Evolutionary conservation across 1,140 invertebrate species (phyloP).

Genomic region (Dryas iulia): DNA sequence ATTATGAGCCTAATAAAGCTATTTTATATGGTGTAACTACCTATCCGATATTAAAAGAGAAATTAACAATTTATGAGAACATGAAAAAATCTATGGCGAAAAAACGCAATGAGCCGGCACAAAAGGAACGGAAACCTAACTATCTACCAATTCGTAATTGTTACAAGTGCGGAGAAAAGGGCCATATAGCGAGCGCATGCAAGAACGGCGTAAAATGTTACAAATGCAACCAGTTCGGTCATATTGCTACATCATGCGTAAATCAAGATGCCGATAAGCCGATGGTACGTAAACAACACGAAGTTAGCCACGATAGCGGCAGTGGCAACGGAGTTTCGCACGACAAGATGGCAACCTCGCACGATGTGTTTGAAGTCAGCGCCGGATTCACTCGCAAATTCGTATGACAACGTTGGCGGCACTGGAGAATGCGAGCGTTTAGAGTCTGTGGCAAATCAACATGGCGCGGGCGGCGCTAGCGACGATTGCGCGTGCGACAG

Average conservation of each 20-base stretch:
- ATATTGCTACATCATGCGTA: background rate
- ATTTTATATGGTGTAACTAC: too few relatives aligned
- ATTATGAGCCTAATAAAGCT: too few relatives aligned
- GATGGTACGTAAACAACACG: background rate
- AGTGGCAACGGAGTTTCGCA: constrained; percentile 7
- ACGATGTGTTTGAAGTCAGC: constrained; percentile 2
- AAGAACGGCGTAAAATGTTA: constrained; percentile 4
- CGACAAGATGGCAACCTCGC: constrained; percentile 7
- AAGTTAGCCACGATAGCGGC: constrained; percentile 2
- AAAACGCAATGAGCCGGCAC: constrained; percentile 1
- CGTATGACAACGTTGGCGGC: background rate
- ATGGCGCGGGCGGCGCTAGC: constrained; percentile 9
- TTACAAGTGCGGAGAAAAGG: background rate
- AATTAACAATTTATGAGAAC: constrained; percentile 7
- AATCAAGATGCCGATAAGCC: background rate
- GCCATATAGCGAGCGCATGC: background rate
- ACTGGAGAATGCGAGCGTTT: constrained; percentile 5
- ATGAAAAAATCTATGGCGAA: constrained; percentile 2
- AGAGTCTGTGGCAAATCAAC: background rate
- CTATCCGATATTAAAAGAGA: too few relatives aligned
- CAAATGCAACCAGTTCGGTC: constrained; percentile 4
- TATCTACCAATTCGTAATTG: constrained; percentile 2
- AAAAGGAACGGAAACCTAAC: background rate
- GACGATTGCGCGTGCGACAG: constrained; percentile 4
- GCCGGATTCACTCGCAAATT: background rate